Evolutionary conservation across 2,797 vertebrate species (phyloP), one percentile per base, ranked within the genome.

Genomic region (Sebastiscus tertius): DNA sequence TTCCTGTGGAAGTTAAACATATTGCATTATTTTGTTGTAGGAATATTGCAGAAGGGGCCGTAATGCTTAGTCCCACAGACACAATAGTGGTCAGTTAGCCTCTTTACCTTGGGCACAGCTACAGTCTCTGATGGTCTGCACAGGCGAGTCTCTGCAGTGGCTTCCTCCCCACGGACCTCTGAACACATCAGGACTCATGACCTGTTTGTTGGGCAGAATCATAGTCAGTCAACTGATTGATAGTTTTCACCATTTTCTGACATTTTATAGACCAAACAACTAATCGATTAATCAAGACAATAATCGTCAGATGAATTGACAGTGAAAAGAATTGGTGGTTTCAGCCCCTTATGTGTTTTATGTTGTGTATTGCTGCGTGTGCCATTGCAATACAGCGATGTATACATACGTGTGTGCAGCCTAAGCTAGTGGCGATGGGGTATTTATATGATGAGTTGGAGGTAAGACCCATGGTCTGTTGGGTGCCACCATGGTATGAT

Each of bases 121-220:
- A 49, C 42, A 49, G 8, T 49, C 42, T 49, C 42, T 18, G 84
- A 89, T 89, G 8, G 97, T 97, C 93, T 98, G 97, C 68, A 98
- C 95, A 3, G 96, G 96, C 86, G 97, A 98, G 90, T 98, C 97
- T 87, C 97, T 94, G 72, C 97, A 98, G 73, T 86, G 93, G 69
- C 94, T 96, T 87, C 97, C 97, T 84, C 97, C 97, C 97, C 97
- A 98, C 0, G 88, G 93, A 26, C 97, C 97, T 71, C 90, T 94
- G 91, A 97, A 98, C 86, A 98, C 96, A 86, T 98, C 97, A 12
- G 97, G 42, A 49, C 16, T 8, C 42, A 49, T 49, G 42, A 49
- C 42, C 42, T 49, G 97, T 83, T 52, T 61, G 34, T 54, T 16
- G 61, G 59, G 49, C 55, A 77, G 46, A 78, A 59, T 62, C 22